Percentiles rank a stretch among this genome's conserved stretches.
These are phyloP conservation scores for Limonius californicus DNA, from an alignment of 1,140 invertebrate species.

Conservation along the genomic window DNA sequence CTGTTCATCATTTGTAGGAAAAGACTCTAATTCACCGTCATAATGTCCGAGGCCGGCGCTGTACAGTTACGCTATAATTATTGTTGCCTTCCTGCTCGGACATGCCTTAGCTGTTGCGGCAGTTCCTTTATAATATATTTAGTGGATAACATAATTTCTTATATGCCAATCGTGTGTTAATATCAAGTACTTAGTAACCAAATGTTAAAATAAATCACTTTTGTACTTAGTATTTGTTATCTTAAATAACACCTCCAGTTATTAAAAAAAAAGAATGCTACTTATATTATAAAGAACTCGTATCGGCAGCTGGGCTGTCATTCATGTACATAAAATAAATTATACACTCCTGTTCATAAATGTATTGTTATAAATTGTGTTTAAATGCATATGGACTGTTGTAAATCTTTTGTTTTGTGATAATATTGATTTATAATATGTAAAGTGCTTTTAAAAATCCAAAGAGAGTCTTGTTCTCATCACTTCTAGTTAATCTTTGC, in stretches of 20 bases:
- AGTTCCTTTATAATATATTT: slow-evolving; percentile 12
- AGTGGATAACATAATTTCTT: background rate
- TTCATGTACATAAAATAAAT: slow-evolving; percentile 21
- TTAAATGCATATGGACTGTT: slow-evolving; percentile 31
- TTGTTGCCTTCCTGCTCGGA: slow-evolving; percentile 9
- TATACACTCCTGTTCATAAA: slow-evolving; percentile 32
- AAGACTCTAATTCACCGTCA: slow-evolving; percentile 11
- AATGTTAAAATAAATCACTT: slow-evolving; percentile 22
- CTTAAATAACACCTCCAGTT: background rate
- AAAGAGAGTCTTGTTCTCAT: slow-evolving; percentile 9
- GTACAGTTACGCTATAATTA: slow-evolving; percentile 14
- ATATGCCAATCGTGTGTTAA: slow-evolving; percentile 13
- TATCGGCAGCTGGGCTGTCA: slow-evolving; percentile 18
- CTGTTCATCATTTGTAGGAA: slow-evolving; percentile 14
- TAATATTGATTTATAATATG: slow-evolving; percentile 22
- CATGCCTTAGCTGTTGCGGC: slow-evolving; percentile 10
- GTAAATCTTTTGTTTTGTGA: slow-evolving; percentile 28
- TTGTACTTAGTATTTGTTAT: slow-evolving; percentile 4
- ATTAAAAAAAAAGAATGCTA: background rate
- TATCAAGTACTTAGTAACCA: slow-evolving; percentile 24
- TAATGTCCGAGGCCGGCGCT: slow-evolving; percentile 8
- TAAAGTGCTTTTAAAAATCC: slow-evolving; percentile 16
- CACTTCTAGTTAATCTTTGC: slow-evolving; percentile 13
- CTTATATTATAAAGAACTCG: background rate
- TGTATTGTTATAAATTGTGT: slow-evolving; percentile 32